A percentile compares a stretch with the other conserved stretches of the same genome.
Conservation (phyloP, 2,888 invertebrate genomes). For the Lissonota sp. region DNA sequence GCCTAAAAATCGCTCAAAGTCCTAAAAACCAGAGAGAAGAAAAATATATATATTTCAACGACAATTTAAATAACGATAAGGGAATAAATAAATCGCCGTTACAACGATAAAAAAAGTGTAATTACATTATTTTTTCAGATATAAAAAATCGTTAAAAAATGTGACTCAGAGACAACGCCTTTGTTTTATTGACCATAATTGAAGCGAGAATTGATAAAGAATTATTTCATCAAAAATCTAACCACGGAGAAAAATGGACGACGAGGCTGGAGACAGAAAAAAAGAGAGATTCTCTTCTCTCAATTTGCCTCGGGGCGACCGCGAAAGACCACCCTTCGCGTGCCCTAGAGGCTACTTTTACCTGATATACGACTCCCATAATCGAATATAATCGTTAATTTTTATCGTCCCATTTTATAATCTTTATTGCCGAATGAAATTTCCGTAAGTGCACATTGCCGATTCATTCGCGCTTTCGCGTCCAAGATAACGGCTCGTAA, state of each 20-base stretch:
- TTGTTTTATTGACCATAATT: too few relatives aligned
- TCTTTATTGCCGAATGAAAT: conserved; percentile 61
- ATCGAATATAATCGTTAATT: conserved; percentile 63
- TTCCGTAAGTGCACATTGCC: conserved; percentile 54
- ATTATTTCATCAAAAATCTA: too few relatives aligned
- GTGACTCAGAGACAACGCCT: too few relatives aligned
- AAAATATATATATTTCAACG: not conserved
- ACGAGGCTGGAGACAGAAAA: not conserved
- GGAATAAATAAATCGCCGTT: too few relatives aligned
- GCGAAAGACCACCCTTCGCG: conserved; percentile 22
- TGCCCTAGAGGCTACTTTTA: conserved; percentile 26
- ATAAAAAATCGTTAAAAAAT: too few relatives aligned
- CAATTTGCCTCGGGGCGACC: conserved; percentile 27
- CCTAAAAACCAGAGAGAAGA: too few relatives aligned
- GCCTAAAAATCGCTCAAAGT: too few relatives aligned
- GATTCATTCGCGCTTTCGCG: conserved; percentile 59
- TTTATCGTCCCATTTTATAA: conserved; percentile 58
- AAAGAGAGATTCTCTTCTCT: conserved; percentile 13
- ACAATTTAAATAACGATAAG: too few relatives aligned
- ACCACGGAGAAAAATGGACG: too few relatives aligned
- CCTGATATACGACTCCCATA: conserved; percentile 65
- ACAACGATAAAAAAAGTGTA: too few relatives aligned
- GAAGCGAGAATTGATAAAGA: too few relatives aligned
- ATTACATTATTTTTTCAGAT: too few relatives aligned
- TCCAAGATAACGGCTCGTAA: conserved; percentile 67